Conservation (phyloP, 92 coral and sea anemone species). For the Phymanthus crucifer region DNA sequence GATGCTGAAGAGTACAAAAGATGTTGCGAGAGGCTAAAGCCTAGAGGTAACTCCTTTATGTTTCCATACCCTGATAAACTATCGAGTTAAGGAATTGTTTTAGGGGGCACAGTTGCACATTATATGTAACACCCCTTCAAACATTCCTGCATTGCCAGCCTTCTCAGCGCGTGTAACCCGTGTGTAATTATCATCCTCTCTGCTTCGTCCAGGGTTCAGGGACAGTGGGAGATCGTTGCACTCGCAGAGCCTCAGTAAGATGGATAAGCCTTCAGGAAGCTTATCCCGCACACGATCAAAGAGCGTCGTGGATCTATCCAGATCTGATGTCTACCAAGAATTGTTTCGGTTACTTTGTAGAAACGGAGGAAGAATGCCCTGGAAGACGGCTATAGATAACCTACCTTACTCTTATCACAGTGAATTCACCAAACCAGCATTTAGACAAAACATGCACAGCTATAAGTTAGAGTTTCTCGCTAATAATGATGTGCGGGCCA, state of each 20-base stretch:
- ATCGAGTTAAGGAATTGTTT: too few relatives aligned
- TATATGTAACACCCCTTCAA: too few relatives aligned
- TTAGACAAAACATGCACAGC: neutral
- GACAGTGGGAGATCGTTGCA: conserved; percentile 9
- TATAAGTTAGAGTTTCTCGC: conserved; percentile 1
- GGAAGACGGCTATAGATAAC: neutral
- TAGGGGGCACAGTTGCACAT: too few relatives aligned
- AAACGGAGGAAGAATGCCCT: conserved; percentile 9
- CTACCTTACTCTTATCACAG: neutral
- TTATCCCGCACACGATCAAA: neutral
- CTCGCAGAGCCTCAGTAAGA: conserved; percentile 18
- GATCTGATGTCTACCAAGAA: neutral
- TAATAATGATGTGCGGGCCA: neutral
- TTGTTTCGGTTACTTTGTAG: conserved; percentile 5
- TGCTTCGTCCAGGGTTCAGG: neutral
- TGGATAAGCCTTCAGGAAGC: neutral
- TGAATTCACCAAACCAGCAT: neutral
- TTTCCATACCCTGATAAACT: too few relatives aligned
- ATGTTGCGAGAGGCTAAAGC: conserved; percentile 13
- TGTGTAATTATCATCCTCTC: neutral
- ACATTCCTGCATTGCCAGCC: neutral
- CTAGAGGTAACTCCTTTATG: conserved; percentile 1
- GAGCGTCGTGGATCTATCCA: conserved; percentile 4
- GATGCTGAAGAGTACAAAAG: conserved; percentile 7
- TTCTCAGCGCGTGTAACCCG: neutral